Percentiles rank a stretch among this genome's conserved stretches.
Evolutionary conservation across 2,797 vertebrate species (phyloP).

Genomic region (Eulemur rubriventer): DNA sequence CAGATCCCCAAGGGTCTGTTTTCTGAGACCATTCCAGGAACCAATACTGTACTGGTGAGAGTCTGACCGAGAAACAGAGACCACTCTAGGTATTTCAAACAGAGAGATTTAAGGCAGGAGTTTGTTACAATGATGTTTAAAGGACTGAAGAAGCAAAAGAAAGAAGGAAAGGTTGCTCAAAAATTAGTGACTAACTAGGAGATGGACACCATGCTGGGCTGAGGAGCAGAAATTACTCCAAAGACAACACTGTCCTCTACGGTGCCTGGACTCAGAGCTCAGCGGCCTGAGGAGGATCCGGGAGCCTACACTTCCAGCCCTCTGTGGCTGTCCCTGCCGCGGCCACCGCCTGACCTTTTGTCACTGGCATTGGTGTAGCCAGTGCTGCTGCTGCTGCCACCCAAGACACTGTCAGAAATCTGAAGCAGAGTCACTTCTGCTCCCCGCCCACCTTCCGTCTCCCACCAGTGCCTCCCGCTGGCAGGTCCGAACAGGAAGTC

Average conservation of each 20-base stretch:
- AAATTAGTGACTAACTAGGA: not conserved
- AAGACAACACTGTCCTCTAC: not conserved
- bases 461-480: not conserved
- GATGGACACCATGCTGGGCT: not conserved
- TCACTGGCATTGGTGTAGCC: not conserved
- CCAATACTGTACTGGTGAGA: not conserved
- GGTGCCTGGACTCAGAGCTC: not conserved
- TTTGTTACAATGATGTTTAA: not conserved
- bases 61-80: not conserved
- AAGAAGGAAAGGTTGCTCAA: not conserved
- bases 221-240: not conserved
- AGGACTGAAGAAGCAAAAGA: not conserved
- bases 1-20: not conserved
- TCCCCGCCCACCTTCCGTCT: not conserved
- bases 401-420: not conserved
- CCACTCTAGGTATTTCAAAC: not conserved
- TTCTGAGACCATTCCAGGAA: not conserved
- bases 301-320: not conserved
- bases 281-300: not conserved
- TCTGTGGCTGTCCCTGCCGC: not conserved
- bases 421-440: not conserved
- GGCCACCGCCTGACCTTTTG: not conserved
- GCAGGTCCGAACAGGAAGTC: not conserved
- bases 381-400: not conserved
- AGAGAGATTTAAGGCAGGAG: not conserved